Conservation (phyloP, 2,113 vertebrate species). For the Paralichthys olivaceus region DNA sequence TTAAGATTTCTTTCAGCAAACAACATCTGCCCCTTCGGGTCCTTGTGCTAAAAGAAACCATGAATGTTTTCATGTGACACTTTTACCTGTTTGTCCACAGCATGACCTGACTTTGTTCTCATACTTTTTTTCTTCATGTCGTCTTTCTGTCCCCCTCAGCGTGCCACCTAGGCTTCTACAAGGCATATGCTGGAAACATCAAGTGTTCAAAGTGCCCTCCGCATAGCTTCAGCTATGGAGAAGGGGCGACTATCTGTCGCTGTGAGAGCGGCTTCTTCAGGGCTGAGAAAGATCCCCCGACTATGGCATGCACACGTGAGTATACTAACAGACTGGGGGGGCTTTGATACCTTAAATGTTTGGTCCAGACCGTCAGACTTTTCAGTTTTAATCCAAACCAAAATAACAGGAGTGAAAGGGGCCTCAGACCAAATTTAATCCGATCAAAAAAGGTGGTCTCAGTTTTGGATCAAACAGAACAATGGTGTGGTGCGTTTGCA, state of each 20-base stretch:
- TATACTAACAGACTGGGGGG: constrained; percentile 8
- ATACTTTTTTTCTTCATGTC: constrained; percentile 1
- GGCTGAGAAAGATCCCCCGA: constrained; percentile 93
- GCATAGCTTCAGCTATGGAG: constrained; percentile 89
- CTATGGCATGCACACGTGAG: constrained; percentile 98
- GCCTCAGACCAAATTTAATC: too few species aligned
- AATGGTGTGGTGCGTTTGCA: too few species aligned
- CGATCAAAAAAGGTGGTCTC: too few species aligned
- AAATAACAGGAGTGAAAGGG: too few species aligned
- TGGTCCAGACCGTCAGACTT: neutral
- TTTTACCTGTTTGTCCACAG: neutral
- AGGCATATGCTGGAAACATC: constrained; percentile 93
- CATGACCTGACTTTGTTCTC: neutral
- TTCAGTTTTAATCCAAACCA: too few species aligned
- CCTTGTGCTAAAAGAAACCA: neutral
- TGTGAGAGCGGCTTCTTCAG: constrained; percentile 94
- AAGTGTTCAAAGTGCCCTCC: constrained; percentile 96
- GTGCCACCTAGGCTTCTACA: constrained; percentile 94
- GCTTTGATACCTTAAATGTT: neutral
- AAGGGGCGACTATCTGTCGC: constrained; percentile 89
- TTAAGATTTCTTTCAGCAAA: constrained; percentile 11
- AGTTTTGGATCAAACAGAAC: too few species aligned
- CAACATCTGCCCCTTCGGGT: neutral
- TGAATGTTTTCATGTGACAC: neutral
- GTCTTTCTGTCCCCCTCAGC: constrained; percentile 80